Percentiles rank a stretch among this genome's conserved stretches.
Evolutionary conservation across 2,888 invertebrate species (phyloP).

Genomic region (Drosophila robusta): DNA sequence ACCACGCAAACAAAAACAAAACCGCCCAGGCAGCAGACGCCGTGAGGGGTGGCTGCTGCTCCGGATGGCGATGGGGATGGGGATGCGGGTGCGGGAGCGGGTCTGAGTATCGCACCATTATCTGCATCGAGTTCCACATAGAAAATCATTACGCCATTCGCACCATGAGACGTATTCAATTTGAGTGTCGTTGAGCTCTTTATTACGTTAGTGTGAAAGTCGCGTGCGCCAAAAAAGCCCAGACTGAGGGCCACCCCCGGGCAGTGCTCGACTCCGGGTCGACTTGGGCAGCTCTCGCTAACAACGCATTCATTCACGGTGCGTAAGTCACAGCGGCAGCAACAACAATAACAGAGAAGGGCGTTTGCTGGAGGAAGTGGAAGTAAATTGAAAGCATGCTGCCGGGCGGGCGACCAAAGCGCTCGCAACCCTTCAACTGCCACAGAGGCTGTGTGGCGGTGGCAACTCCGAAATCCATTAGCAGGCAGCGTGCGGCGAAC

Average conservation of each 20-base stretch:
- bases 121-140: slow-evolving; percentile 80
- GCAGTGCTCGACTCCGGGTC: slow-evolving; percentile 21
- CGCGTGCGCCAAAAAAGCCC: slow-evolving; percentile 66
- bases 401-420: slow-evolving; percentile 52
- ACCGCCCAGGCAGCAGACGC: slow-evolving; percentile 61
- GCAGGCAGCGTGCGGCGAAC: slow-evolving; percentile 76
- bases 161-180: slow-evolving; percentile 83
- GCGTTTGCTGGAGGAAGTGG: slow-evolving; percentile 58
- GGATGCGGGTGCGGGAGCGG: slow-evolving; percentile 21
- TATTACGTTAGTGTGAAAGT: slow-evolving; percentile 84
- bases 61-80: slow-evolving; percentile 8
- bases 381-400: slow-evolving; percentile 81
- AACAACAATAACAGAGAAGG: slow-evolving; percentile 52
- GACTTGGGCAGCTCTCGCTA: slow-evolving; percentile 30
- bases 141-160: slow-evolving; percentile 83
- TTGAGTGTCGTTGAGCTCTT: slow-evolving; percentile 84
- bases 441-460: slow-evolving; percentile 19
- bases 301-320: slow-evolving; percentile 78
- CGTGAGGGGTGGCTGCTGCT: slow-evolving; percentile 38
- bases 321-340: slow-evolving; percentile 72
- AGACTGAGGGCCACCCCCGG: slow-evolving; percentile 41
- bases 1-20: slow-evolving; percentile 81
- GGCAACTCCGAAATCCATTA: slow-evolving; percentile 73
- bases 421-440: slow-evolving; percentile 73
- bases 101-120: slow-evolving; percentile 64